These are phyloP conservation scores for Ips nitidus DNA, from an alignment of 1,140 invertebrate genomes.

Conservation along the genomic window DNA sequence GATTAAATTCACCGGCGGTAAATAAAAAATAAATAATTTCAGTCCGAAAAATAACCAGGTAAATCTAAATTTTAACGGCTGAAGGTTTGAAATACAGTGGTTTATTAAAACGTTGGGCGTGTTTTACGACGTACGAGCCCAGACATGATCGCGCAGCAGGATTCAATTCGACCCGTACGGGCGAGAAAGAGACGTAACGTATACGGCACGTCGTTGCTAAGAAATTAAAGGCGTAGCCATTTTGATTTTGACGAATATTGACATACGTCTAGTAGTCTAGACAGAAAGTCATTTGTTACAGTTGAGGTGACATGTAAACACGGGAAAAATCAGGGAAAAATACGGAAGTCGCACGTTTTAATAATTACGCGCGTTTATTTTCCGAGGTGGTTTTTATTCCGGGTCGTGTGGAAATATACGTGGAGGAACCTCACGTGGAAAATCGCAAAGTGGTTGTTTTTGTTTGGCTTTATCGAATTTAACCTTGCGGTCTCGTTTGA, in stretches of 20 bases:
- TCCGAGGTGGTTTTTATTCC: slow-evolving; percentile 17
- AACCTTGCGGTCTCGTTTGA: slow-evolving; percentile 41
- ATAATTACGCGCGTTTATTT: slow-evolving; percentile 35
- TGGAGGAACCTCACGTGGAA: slow-evolving; percentile 9
- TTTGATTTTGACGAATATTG: slow-evolving; percentile 56
- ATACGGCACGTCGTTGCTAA: slow-evolving; percentile 35
- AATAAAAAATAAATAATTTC: slow-evolving; percentile 8
- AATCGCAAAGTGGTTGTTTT: slow-evolving; percentile 38
- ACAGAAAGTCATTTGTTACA: slow-evolving; percentile 54
- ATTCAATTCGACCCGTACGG: slow-evolving; percentile 14
- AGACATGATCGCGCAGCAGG: not conserved
- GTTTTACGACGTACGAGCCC: slow-evolving; percentile 35
- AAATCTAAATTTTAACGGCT: slow-evolving; percentile 27
- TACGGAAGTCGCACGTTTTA: slow-evolving; percentile 44
- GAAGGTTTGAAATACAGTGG: slow-evolving; percentile 36
- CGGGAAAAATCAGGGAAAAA: slow-evolving; percentile 43
- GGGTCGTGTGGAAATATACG: slow-evolving; percentile 10
- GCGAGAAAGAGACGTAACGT: slow-evolving; percentile 5
- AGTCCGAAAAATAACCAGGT: not conserved
- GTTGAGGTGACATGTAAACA: slow-evolving; percentile 54
- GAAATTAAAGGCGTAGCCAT: slow-evolving; percentile 53
- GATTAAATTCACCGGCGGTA: not conserved
- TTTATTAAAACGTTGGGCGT: slow-evolving; percentile 44
- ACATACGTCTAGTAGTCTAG: slow-evolving; percentile 54
- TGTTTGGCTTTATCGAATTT: slow-evolving; percentile 38